phyloP scores from a whole-genome alignment of 2,797 vertebrate genomes.

The Coregonus suidteri region DNA sequence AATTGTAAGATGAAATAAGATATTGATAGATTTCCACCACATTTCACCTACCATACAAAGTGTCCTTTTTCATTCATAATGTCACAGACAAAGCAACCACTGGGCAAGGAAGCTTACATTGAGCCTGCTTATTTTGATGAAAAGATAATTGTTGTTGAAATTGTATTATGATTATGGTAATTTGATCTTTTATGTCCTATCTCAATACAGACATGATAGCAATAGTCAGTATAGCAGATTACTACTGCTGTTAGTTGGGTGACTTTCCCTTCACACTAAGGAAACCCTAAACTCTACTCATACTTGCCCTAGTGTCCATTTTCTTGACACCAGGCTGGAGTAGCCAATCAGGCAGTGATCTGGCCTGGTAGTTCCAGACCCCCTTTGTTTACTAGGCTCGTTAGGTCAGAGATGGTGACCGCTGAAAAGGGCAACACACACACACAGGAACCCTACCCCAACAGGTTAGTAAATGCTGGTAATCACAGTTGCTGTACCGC shows the following conservation, averaged over 20 bases:
- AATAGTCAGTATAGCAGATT: too few relatives aligned
- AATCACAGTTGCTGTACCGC: constrained; percentile 42
- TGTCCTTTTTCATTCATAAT: not conserved
- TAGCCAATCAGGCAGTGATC: not conserved
- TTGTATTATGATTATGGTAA: not conserved
- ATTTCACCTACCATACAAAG: not conserved
- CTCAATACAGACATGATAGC: too few relatives aligned
- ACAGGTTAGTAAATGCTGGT: constrained; percentile 51
- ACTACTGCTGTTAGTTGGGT: not conserved
- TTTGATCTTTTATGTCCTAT: not conserved
- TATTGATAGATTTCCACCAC: not conserved
- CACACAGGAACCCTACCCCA: not conserved
- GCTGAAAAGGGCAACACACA: not conserved
- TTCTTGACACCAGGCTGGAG: not conserved
- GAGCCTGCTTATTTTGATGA: not conserved
- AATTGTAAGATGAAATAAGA: not conserved
- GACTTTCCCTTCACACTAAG: not conserved
- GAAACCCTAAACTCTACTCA: not conserved
- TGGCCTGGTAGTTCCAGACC: too few relatives aligned
- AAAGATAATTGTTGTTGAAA: not conserved
- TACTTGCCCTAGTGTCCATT: not conserved
- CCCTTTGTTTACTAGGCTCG: not conserved
- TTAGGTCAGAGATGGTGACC: constrained; percentile 11
- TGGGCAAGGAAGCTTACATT: not conserved
- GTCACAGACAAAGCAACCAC: not conserved